Base-by-base conservation (phyloP, 1,140 invertebrate species). In the Eubasilissa regina region DNA sequence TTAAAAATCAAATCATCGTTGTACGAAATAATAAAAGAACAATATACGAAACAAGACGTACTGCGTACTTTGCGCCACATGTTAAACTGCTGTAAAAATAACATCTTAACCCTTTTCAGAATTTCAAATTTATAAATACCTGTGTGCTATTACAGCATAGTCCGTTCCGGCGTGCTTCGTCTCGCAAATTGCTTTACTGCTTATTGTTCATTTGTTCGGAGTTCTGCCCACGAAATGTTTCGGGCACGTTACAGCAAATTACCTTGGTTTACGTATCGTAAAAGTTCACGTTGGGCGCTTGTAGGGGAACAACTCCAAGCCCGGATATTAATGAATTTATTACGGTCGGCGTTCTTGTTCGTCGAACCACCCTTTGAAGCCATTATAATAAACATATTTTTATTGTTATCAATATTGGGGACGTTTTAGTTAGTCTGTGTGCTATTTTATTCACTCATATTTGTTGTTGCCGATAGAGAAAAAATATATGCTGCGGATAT, bases 171-270 rank as follows among this genome's bases (percentile, higher is more conserved):
- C 11, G 17, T 58, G 55, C 21, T 10, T 64, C 60, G 60, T 44
- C 60, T 64, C 60, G 19, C 35, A 64, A 64, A 64, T 51, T 51
- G 48, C n/a, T 51, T 51, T 15, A 13, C 60, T 64, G 60, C 60
- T 43, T 64, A 64, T 44, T 64, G 60, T 64, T 64, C 21, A 64
- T 25, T 64, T 43, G 60, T 64, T 64, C 25, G 4, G 35, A 43
- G 60, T 64, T 64, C 25, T 64, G 60, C 60, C 60, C 19, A 25
- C 60, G 60, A 25, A 64, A 64, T 64, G 60, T 64, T 58, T 62
- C 58, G 58, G 60, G 60, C 12, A 64, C 35, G 60, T 35, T 64
- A 21, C 25, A 13, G 21, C 60, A 64, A 25, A 64, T 64, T 64
- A 25, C 60, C 19, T 64, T 44, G 60, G 60, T 64, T 64, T 64